Percentiles rank a stretch among this genome's conserved stretches.
Conservation (phyloP, 2,113 vertebrate genomes). For the Microtus oregoni region DNA sequence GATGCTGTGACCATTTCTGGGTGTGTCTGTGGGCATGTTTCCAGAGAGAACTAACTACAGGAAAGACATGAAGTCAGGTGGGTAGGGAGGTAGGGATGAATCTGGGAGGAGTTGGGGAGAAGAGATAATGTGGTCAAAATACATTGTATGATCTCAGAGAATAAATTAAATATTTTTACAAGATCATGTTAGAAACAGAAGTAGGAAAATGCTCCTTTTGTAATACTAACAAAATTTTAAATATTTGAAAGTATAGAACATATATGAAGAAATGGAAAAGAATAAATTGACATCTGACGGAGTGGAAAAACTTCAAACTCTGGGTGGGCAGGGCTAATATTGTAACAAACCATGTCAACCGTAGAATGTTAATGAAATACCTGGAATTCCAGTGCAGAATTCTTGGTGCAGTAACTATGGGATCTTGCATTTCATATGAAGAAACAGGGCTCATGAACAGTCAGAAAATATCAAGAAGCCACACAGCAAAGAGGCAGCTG, state of each 20-base stretch:
- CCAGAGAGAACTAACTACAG: neutral
- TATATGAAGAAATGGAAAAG: neutral
- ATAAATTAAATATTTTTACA: neutral
- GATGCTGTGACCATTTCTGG: neutral
- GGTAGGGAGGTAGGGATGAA: neutral
- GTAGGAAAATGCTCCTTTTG: conserved; percentile 26
- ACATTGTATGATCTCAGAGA: neutral
- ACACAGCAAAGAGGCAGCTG: neutral
- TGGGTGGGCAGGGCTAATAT: neutral
- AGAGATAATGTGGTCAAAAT: neutral
- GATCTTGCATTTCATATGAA: conserved; percentile 3
- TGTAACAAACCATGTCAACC: neutral
- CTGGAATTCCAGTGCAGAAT: neutral
- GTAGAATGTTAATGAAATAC: neutral
- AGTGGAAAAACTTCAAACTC: neutral
- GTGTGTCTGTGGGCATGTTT: neutral
- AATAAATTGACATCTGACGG: neutral
- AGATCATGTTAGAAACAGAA: neutral
- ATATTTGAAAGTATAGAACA: neutral
- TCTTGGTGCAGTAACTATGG: neutral
- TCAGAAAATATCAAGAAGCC: conserved; percentile 8
- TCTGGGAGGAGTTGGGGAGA: neutral
- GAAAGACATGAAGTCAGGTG: neutral
- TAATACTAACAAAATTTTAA: neutral
- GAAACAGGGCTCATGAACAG: neutral